Conservation (phyloP, 2,888 invertebrate species). For the Lasioglossum calceatum region DNA sequence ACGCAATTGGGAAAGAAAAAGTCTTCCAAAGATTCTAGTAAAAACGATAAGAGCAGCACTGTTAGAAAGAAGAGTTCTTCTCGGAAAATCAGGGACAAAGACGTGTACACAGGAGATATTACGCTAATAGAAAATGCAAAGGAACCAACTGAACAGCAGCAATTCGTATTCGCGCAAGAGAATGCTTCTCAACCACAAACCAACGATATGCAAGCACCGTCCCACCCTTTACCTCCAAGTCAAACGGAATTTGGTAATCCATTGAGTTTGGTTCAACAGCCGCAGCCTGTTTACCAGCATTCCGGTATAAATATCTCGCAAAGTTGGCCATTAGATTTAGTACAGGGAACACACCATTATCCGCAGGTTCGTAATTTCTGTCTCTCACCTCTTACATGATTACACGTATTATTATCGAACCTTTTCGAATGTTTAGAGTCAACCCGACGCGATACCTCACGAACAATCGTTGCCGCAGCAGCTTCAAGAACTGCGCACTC, state of each 20-base stretch:
- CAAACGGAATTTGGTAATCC: conserved; percentile 73
- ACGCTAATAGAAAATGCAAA: conserved; percentile 62
- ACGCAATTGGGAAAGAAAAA: conserved; percentile 82
- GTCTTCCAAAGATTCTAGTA: conserved; percentile 66
- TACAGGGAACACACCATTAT: conserved; percentile 80
- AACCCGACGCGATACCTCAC: conserved; percentile 38
- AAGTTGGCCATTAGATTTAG: conserved; percentile 82
- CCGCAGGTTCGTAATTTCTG: conserved; percentile 72
- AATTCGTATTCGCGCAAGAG: conserved; percentile 69
- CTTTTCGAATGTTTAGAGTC: conserved; percentile 14
- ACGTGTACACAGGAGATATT: conserved; percentile 68
- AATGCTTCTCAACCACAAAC: conserved; percentile 61
- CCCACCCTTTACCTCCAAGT: conserved; percentile 57
- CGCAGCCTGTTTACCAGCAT: conserved; percentile 78
- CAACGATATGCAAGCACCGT: conserved; percentile 64
- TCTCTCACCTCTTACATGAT: background rate
- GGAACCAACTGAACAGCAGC: conserved; percentile 53
- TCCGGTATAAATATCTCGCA: conserved; percentile 76
- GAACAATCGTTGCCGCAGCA: conserved; percentile 71
- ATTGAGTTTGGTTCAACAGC: conserved; percentile 73
- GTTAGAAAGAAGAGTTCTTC: conserved; percentile 72
- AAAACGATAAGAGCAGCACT: conserved; percentile 60
- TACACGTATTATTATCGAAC: background rate
- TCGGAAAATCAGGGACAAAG: conserved; percentile 69
- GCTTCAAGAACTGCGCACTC: conserved; percentile 76